Evolutionary conservation across 2,888 invertebrate species (phyloP).

Genomic region (Drosophila kambysellisi): DNA sequence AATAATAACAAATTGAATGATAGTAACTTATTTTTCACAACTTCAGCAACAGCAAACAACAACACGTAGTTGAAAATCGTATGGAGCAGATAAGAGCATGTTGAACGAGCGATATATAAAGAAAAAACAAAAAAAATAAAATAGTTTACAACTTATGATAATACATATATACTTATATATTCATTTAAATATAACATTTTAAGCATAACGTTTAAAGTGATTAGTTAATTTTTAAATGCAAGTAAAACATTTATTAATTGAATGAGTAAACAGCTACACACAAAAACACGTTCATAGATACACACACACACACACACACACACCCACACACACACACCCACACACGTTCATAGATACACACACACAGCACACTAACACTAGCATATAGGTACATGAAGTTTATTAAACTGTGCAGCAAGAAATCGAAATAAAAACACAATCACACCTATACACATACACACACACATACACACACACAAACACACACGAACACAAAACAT

Average conservation of each 20-base stretch:
- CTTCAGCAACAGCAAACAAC: constrained; percentile 39
- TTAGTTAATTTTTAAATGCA: constrained; percentile 74
- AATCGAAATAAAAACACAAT: constrained; percentile 61
- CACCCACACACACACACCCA: constrained; percentile 25
- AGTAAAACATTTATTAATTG: constrained; percentile 59
- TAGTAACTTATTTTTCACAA: constrained; percentile 74
- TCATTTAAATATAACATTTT: constrained; percentile 65
- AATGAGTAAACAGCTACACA: constrained; percentile 37
- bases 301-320: constrained; percentile 27
- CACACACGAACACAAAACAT: constrained; percentile 39
- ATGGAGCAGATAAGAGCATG: constrained; percentile 25
- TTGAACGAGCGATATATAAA: constrained; percentile 36
- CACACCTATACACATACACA: constrained; percentile 42
- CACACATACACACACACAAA: constrained; percentile 38
- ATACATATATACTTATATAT: constrained; percentile 59
- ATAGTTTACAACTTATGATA: constrained; percentile 63
- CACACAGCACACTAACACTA: constrained; percentile 34
- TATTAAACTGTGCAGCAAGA: constrained; percentile 49
- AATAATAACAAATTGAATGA: constrained; percentile 64
- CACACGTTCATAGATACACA: constrained; percentile 31
- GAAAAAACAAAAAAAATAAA: constrained; percentile 24
- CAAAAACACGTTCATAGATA: constrained; percentile 34
- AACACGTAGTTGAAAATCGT: constrained; percentile 34
- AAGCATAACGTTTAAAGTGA: constrained; percentile 59
- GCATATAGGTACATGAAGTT: constrained; percentile 56